Evolutionary conservation across 2,113 vertebrate species (phyloP), one percentile per base, ranked within the genome.

Genomic region (Corydoras sp.): DNA sequence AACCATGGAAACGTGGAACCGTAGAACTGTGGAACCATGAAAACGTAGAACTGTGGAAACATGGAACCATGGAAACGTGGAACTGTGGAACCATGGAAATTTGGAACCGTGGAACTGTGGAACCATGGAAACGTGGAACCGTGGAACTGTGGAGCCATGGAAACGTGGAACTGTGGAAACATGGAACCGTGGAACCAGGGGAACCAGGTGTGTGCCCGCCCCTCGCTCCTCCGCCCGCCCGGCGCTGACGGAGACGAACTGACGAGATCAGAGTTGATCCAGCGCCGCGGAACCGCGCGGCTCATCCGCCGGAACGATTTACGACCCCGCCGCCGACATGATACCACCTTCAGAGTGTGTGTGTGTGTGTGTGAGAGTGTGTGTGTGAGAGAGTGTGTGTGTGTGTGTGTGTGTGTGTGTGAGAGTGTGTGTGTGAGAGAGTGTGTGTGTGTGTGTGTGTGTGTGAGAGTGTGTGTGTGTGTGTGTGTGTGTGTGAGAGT

Each of bases 181-280:
- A n/a, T 35, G 32, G 6, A 35, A 35, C 32, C 32, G 32, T 24
- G 18, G 35, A 43, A 43, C 35, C 35, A 43, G 35, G 35, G 32
- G 35, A 43, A 43, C 35, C 35, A 43, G 35, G 35, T 43, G 35
- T 43, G 35, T 2, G 4, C 18, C 18, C 18, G 18, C 18, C 18
- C 18, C 18, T 53, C 12, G 13, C 50, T 53, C 5, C 32, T 11
- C 2, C 3, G 0, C 12, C 9, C 10, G 32, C 48, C 10, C 6
- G 53, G 13, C 48, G 55, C 30, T 55, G 68, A 50, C n/a, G 59
- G 10, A 31, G 56, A 48, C 12, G 48, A 29, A 58, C n/a, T 58
- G 70, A 65, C 31, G 32, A 18, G 50, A 43, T 48, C 11, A 49
- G 60, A 54, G 59, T 71, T 71, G 35, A 71, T 71, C 59, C 60